phyloP scores from a whole-genome alignment of 2,113 vertebrate species.

The Origma solitaria region DNA sequence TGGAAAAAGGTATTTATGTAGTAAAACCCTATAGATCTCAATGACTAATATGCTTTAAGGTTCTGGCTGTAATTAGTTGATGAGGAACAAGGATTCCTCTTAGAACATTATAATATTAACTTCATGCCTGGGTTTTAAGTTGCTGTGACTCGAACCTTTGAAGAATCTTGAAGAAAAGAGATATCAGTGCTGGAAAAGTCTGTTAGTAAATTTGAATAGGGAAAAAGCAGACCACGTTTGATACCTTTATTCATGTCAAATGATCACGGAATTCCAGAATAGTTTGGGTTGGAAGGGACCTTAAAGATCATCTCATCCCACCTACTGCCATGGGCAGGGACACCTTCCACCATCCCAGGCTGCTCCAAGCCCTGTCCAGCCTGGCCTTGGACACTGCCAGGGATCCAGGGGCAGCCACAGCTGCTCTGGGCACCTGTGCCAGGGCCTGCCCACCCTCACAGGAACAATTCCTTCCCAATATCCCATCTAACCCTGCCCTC shows the following conservation, averaged over 20 bases:
- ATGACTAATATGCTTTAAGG: accelerated
- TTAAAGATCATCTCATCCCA: background rate
- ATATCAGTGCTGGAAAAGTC: background rate
- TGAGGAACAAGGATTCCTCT: background rate
- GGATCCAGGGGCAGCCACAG: background rate
- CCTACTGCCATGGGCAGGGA: background rate
- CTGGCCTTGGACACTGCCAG: background rate
- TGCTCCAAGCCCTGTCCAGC: accelerated
- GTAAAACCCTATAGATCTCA: background rate
- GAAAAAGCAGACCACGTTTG: background rate
- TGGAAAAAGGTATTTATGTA: background rate
- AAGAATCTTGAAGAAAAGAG: background rate
- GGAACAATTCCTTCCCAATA: accelerated
- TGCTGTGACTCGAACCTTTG: background rate
- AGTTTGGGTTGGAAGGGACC: background rate
- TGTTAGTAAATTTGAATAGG: background rate
- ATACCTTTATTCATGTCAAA: background rate
- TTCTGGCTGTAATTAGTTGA: background rate
- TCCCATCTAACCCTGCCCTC: background rate
- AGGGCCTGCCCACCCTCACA: background rate
- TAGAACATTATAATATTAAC: background rate
- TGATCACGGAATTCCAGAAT: background rate
- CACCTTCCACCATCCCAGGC: background rate
- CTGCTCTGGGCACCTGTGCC: background rate
- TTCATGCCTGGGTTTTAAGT: background rate